These are phyloP conservation scores for Leuctra nigra DNA, from an alignment of 2,888 invertebrate species.

Conservation along the genomic window DNA sequence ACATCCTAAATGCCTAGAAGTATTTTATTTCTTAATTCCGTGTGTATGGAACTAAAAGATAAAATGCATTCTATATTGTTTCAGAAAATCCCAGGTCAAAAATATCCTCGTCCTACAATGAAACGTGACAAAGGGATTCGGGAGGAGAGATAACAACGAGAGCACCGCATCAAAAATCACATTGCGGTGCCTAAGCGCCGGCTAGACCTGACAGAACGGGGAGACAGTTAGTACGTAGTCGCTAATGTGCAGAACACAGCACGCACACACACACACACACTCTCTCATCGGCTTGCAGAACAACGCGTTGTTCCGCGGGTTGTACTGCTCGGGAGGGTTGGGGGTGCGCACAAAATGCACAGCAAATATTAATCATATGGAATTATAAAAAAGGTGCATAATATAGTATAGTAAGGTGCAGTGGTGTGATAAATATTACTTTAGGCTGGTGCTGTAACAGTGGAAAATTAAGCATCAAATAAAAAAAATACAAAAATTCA, in stretches of 20 bases:
- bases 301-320: constrained; percentile 1
- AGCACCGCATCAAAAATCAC: constrained; percentile 11
- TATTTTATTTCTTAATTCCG: too few species aligned
- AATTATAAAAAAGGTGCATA: constrained; percentile 28
- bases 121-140: too few species aligned
- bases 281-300: constrained; percentile 24
- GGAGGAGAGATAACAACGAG: too few species aligned
- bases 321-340: neutral
- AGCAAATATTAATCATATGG: constrained; percentile 22
- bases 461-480: constrained; percentile 30
- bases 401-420: constrained; percentile 24
- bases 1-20: too few species aligned
- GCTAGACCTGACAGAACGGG: neutral
- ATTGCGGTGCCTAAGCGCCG: neutral
- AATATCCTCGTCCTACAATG: too few species aligned
- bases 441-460: constrained; percentile 30
- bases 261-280: constrained; percentile 28
- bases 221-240: neutral
- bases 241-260: constrained; percentile 24
- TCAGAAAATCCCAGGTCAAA: too few species aligned
- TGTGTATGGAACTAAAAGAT: too few species aligned
- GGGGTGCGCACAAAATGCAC: constrained; percentile 30
- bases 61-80: too few species aligned
- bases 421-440: constrained; percentile 28
- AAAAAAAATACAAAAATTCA: constrained; percentile 27